These are phyloP conservation scores for Torymus texanus DNA, from an alignment of 2,888 invertebrate species.

Conservation along the genomic window DNA sequence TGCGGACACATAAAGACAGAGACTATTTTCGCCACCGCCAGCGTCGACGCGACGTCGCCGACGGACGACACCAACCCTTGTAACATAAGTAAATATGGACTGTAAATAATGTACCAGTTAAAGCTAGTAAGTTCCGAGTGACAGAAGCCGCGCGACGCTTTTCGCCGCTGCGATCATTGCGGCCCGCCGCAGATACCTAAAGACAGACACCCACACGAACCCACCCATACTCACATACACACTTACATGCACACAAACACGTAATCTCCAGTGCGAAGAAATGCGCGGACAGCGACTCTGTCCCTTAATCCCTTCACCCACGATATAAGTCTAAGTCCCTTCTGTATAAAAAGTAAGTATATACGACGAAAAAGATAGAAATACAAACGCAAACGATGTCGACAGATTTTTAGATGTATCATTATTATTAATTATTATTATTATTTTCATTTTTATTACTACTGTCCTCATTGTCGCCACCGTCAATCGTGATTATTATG, in stretches of 20 bases:
- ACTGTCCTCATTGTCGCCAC: slow-evolving; percentile 49
- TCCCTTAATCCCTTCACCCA: slow-evolving; percentile 28
- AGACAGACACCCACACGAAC: too few relatives aligned
- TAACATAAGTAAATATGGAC: slow-evolving; percentile 75
- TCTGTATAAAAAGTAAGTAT: slow-evolving; percentile 74
- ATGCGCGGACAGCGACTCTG: slow-evolving; percentile 25
- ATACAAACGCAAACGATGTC: slow-evolving; percentile 62
- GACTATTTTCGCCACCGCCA: neutral
- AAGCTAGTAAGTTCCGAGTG: slow-evolving; percentile 67
- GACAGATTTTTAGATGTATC: slow-evolving; percentile 62
- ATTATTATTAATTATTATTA: slow-evolving; percentile 54
- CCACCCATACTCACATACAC: too few relatives aligned
- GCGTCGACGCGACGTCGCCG: neutral
- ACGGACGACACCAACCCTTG: slow-evolving; percentile 66
- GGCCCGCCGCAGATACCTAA: too few relatives aligned
- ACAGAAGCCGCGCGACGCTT: slow-evolving; percentile 63
- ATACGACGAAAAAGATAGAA: slow-evolving; percentile 60
- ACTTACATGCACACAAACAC: too few relatives aligned
- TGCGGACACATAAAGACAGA: too few relatives aligned
- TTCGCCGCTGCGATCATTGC: too few relatives aligned
- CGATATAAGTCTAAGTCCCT: slow-evolving; percentile 60
- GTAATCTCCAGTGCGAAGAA: neutral
- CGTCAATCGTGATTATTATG: slow-evolving; percentile 56
- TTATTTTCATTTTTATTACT: slow-evolving; percentile 44
- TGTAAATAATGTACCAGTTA: slow-evolving; percentile 75